phyloP scores from a whole-genome alignment of 2,888 invertebrate species.

The Hemithea aestivaria region DNA sequence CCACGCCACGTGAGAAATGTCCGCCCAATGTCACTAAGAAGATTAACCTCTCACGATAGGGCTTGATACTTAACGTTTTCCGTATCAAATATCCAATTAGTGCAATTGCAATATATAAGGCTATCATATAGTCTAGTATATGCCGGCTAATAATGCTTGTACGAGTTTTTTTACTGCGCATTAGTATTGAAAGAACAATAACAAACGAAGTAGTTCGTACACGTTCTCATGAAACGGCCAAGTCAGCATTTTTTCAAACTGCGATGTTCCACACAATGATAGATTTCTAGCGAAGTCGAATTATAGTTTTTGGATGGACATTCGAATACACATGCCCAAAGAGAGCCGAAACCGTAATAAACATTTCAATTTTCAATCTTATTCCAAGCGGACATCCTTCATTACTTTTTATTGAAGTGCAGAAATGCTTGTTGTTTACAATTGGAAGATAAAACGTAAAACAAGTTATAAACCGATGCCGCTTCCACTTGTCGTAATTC shows the following conservation, averaged over 20 bases:
- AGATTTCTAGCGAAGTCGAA: constrained; percentile 4
- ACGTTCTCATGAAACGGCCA: constrained; percentile 8
- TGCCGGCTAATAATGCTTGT: background rate
- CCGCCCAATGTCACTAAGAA: constrained; percentile 46
- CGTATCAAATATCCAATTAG: constrained; percentile 31
- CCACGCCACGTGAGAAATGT: constrained; percentile 35
- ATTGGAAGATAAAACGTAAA: constrained; percentile 33
- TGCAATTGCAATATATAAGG: constrained; percentile 27
- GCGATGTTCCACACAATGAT: constrained; percentile 5
- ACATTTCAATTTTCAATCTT: constrained; percentile 11
- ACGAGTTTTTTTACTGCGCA: constrained; percentile 12
- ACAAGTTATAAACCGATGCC: constrained; percentile 36
- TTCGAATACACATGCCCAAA: constrained; percentile 1
- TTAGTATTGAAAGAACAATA: constrained; percentile 3
- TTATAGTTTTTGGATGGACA: constrained; percentile 7
- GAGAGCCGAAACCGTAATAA: constrained; percentile 9
- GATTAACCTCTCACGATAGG: constrained; percentile 46
- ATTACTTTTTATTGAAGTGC: constrained; percentile 19
- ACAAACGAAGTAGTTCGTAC: constrained; percentile 14
- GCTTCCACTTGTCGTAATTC: constrained; percentile 38
- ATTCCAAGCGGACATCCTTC: constrained; percentile 15
- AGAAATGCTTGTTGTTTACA: constrained; percentile 38
- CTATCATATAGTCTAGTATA: too few species aligned
- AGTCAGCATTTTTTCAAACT: constrained; percentile 13
- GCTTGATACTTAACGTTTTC: constrained; percentile 37